Base-by-base conservation (phyloP, 2,888 invertebrate genomes). In the Ischnura elegans region DNA sequence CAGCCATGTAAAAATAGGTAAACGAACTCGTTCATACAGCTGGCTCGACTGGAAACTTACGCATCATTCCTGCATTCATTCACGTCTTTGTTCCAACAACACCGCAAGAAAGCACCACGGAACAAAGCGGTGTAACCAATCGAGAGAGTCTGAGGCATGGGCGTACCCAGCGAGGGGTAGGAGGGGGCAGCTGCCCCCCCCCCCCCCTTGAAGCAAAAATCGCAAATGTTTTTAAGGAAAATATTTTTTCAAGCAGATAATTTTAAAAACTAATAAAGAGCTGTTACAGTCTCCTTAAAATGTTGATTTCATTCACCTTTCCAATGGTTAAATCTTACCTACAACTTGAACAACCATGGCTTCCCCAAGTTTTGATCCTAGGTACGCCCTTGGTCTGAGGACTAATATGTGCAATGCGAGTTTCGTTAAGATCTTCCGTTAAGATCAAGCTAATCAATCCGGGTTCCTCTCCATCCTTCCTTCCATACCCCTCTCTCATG, bases 361-460 rank as follows among this genome's bases (percentile, higher is more conserved):
- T 51, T 46, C 16, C 47, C n/a, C 61, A 42, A 36, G n/a, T 43
- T n/a, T n/a, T n/a, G n/a, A 42, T 61, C 42, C 61, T 66, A 66
- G 61, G 90, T 66, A 66, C 66, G 90, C 90, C 90, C 61, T 90
- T 90, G 61, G 61, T 66, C 90, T 66, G 43, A 43, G 90, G 90
- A n/a, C n/a, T n/a, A n/a, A n/a, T n/a, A n/a, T n/a, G n/a, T n/a
- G 90, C 90, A 43, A 43, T 90, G 87, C 87, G 87, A 87, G 87
- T 36, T 36, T 42, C 29, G 29, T 29, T 21, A n/a, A 29, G 51
- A 29, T 46, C 87, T 42, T 36, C 3, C 76, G 16, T 36, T 36
- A 29, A 36, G 29, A 25, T 36, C 76, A 76, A 29, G 25, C 76
- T 29, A 36, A 16, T 13, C 76, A 13, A 16, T 13, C 29, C 76